phyloP scores from a whole-genome alignment of 2,797 vertebrate genomes.

The Eulemur albifrons region DNA sequence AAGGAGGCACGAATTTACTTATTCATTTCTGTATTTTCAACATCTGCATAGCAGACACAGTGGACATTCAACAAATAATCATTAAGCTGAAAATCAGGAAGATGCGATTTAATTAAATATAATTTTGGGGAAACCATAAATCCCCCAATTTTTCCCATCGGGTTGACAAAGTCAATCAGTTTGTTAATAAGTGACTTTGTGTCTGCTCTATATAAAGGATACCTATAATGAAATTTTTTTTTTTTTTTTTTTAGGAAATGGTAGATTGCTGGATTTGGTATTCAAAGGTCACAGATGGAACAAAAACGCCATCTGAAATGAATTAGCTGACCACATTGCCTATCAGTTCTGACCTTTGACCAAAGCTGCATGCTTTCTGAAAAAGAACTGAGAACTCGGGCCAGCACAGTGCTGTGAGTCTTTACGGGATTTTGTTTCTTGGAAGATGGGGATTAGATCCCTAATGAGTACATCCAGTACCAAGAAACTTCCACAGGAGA shows the following conservation, averaged over 20 bases:
- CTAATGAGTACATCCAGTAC: not conserved
- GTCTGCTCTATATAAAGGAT: not conserved
- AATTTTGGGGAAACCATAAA: not conserved
- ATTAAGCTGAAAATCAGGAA: not conserved
- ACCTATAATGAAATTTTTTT: not conserved
- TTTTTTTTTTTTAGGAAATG: not conserved
- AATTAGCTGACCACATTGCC: not conserved
- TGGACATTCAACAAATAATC: not conserved
- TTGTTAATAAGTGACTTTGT: not conserved
- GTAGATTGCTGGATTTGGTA: not conserved
- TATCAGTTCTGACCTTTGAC: not conserved
- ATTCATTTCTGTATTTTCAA: conserved; percentile 10
- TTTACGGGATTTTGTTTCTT: not conserved
- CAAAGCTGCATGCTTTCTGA: not conserved
- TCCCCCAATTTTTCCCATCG: not conserved
- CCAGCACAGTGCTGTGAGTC: not conserved
- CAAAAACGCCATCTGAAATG: not conserved
- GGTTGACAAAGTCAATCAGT: not conserved
- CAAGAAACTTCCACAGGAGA: not conserved
- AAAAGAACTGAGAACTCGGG: not conserved
- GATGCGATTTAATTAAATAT: not conserved
- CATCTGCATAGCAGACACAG: not conserved
- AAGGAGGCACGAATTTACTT: not conserved
- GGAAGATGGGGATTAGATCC: not conserved
- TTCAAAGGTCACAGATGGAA: not conserved